Evolutionary conservation across 2,888 invertebrate species (phyloP), one percentile per base, ranked within the genome.

Genomic region (Drosophila quinaria): DNA sequence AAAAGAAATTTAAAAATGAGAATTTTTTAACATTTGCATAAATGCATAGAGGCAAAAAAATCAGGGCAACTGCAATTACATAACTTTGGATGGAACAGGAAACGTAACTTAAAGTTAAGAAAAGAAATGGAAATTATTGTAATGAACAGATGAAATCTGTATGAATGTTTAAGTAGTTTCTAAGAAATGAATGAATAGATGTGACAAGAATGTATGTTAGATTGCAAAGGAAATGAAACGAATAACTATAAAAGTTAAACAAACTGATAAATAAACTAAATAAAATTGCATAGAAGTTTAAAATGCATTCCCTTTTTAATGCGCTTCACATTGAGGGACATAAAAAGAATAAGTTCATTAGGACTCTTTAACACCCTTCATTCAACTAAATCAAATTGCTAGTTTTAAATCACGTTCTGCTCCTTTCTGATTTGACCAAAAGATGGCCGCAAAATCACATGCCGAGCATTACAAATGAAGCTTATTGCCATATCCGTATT

Each of bases 11-110:
- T 65, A 58, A 9, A 64, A 84, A 81, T 70, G 70, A 68, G 70
- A 72, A 65, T 74, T 70, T 73, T 62, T 31, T 37, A 52, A 31
- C 66, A 87, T 87, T 83, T 85, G 76, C 83, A 85, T 85, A 87
- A 78, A 60, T 44, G 66, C 50, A 44, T 22, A 71, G 31, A 56
- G 66, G 66, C 33, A 29, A 39, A 46, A 39, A 19, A 50, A n/a
- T n/a, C n/a, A 13, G 19, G 62, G 31, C 61, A 66, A 66, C 58
- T 65, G 66, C 63, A 81, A 59, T 78, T 72, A 54, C 59, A 54
- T 69, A 81, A 76, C 69, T 58, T 55, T 33, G 54, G 35, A 42
- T 37, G 47, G 22, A 33, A 47, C 41, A 51, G 19, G 9, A 39
- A 31, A 55, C 33, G 39, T 22, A 39, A 35, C 46, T 61, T 46